These are phyloP conservation scores for Trissonchulus latispiculum DNA, from an alignment of 2,888 invertebrate species.

Conservation along the genomic window DNA sequence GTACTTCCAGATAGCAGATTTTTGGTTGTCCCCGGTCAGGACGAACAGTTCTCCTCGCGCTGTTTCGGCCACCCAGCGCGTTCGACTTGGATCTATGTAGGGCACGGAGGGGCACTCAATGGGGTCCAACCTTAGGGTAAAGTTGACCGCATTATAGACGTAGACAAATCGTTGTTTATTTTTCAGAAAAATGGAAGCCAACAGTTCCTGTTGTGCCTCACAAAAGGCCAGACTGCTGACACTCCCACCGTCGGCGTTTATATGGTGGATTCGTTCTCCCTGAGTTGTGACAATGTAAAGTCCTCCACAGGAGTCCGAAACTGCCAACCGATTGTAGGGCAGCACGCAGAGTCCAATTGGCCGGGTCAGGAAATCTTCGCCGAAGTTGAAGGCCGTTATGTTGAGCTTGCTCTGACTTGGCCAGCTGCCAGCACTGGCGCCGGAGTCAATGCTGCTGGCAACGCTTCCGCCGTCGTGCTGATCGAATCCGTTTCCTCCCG, in stretches of 20 bases:
- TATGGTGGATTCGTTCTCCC: slow-evolving; percentile 12
- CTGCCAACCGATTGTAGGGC: neutral
- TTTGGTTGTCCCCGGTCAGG: slow-evolving; percentile 13
- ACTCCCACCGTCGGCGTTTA: neutral
- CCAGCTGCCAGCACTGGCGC: neutral
- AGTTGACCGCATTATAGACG: neutral
- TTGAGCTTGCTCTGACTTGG: neutral
- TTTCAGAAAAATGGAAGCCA: neutral
- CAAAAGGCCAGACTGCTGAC: slow-evolving; percentile 16
- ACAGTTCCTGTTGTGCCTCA: neutral
- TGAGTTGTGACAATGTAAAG: slow-evolving; percentile 14
- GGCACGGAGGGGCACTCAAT: slow-evolving; percentile 16
- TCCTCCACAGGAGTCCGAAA: slow-evolving; percentile 21
- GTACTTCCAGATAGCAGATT: slow-evolving; percentile 19
- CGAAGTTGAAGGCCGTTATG: slow-evolving; percentile 18
- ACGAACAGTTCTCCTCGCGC: slow-evolving; percentile 6
- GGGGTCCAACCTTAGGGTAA: neutral
- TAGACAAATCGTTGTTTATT: neutral
- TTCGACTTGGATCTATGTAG: slow-evolving; percentile 9
- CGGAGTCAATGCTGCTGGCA: neutral
- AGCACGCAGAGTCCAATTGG: slow-evolving; percentile 21
- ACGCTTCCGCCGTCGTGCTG: neutral
- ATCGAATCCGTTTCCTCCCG: neutral
- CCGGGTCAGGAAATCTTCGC: slow-evolving; percentile 18
- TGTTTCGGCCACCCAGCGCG: slow-evolving; percentile 5